Base-by-base conservation (phyloP, 2,113 vertebrate genomes). In the Coracopsis vasa region DNA sequence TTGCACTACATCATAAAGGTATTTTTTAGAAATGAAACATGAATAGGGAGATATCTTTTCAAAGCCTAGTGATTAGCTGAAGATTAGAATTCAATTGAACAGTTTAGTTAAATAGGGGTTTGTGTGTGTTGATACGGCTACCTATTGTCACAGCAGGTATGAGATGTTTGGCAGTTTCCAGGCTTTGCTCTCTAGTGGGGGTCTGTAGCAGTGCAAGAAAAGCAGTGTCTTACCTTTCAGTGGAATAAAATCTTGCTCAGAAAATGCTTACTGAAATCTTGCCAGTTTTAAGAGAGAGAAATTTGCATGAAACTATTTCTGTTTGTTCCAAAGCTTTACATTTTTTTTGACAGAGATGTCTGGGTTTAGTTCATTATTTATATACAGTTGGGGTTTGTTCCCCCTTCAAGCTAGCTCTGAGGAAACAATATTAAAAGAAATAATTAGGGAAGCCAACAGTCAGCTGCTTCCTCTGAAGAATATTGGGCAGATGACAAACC, bases 1-100 rank as follows among this genome's bases (percentile, higher is more conserved):
- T 88, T 51, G 39, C 44, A 92, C 94, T 94, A 92, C 75, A 92
- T 82, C 80, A 92, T 72, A 86, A 96, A 92, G 72, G 92, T 93
- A 74, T 92, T 90, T 95, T 95, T 96, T 29, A 90, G 80, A 94
- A 96, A 92, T 93, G 83, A 96, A 92, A 88, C 41, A 67, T 95
- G 94, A 97, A 96, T 95, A 93, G 90, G 51, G 94, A 92, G 67
- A 6, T 39, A 1, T 51, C 27, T 51, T 79, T 80, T 48, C 5
- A 48, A 78, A 86, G 39, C 69, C 79, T 48, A 86, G 64, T 0
- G 80, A 96, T 96, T 94, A 96, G 67, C 72, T 91, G 69, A 73
- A 96, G 95, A 95, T 97, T 96, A 97, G 94, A 97, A 95, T 94
- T 96, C 77, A 95, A 95, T 96, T 95, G 92, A 96, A 78, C 60